phyloP scores from a whole-genome alignment of 2,797 vertebrate genomes.

The Naso thynnoides region DNA sequence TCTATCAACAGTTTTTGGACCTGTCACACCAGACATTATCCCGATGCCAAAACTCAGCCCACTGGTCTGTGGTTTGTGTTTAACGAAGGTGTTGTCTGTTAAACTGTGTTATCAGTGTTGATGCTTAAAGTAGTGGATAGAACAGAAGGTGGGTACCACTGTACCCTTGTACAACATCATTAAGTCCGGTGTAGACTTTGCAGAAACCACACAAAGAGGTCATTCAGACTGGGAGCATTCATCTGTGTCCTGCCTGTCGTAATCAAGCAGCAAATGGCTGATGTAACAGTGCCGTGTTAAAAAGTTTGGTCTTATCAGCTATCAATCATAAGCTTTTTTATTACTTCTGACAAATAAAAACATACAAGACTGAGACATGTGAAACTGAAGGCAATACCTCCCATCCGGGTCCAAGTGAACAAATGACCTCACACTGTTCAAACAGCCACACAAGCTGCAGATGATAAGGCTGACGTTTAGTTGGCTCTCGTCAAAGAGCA shows the following conservation, averaged over 20 bases:
- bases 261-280: constrained; percentile 1
- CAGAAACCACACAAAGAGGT: constrained; percentile 12
- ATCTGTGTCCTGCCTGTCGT: constrained; percentile 8
- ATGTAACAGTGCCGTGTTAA: constrained; percentile 2
- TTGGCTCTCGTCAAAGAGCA: constrained; percentile 49
- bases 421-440: constrained; percentile 59
- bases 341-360: constrained; percentile 53
- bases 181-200: constrained; percentile 6
- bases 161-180: constrained; percentile 43
- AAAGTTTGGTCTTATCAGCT: constrained; percentile 37
- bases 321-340: constrained; percentile 39
- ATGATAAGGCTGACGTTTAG: constrained; percentile 39
- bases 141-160: neutral
- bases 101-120: constrained; percentile 30
- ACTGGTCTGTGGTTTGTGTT: constrained; percentile 5
- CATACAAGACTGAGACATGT: constrained; percentile 15
- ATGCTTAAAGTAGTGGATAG: neutral
- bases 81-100: constrained; percentile 32
- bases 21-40: neutral
- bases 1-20: neutral
- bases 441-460: constrained; percentile 35
- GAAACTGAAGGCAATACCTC: constrained; percentile 47
- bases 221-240: neutral
- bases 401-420: constrained; percentile 54
- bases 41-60: neutral